A percentile compares a stretch with the other conserved stretches of the same genome.
phyloP scores from a whole-genome alignment of 1,140 invertebrate genomes.

The Drosophila melanica region DNA sequence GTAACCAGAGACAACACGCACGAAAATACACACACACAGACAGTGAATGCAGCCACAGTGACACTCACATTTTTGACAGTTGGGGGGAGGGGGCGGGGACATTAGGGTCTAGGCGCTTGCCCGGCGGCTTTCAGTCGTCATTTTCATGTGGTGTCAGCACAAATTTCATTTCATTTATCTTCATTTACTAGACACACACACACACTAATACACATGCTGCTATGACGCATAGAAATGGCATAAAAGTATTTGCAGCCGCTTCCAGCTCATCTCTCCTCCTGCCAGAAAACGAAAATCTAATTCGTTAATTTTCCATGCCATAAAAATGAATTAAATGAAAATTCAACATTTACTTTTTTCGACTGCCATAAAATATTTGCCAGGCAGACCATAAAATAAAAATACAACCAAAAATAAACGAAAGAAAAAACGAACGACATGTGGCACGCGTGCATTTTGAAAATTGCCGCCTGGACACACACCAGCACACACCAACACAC shows the following conservation, averaged over 20 bases:
- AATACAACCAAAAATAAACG: too few species aligned
- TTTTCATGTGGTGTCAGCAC: constrained; percentile 71
- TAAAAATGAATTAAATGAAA: constrained; percentile 62
- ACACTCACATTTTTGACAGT: constrained; percentile 46
- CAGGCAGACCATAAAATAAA: constrained; percentile 5
- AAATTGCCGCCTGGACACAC: constrained; percentile 54
- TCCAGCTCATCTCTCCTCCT: background rate
- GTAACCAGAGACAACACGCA: constrained; percentile 41
- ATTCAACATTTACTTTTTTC: constrained; percentile 60
- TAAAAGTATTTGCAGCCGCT: too few species aligned
- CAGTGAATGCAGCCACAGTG: constrained; percentile 32
- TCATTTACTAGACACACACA: constrained; percentile 58
- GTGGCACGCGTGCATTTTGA: constrained; percentile 65
- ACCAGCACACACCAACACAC: constrained; percentile 12
- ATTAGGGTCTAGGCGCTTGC: background rate
- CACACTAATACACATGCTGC: constrained; percentile 9
- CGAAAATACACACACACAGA: constrained; percentile 20
- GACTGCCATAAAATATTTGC: constrained; percentile 8
- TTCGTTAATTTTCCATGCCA: constrained; percentile 76
- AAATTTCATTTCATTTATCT: constrained; percentile 79
- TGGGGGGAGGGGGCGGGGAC: background rate
- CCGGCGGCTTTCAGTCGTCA: constrained; percentile 50
- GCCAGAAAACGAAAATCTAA: constrained; percentile 39
- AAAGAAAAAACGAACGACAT: constrained; percentile 42
- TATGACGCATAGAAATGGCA: constrained; percentile 6